Evolutionary conservation across 2,797 vertebrate species (phyloP), one percentile per base, ranked within the genome.

Genomic region (Arrhamphus sclerolepis): DNA sequence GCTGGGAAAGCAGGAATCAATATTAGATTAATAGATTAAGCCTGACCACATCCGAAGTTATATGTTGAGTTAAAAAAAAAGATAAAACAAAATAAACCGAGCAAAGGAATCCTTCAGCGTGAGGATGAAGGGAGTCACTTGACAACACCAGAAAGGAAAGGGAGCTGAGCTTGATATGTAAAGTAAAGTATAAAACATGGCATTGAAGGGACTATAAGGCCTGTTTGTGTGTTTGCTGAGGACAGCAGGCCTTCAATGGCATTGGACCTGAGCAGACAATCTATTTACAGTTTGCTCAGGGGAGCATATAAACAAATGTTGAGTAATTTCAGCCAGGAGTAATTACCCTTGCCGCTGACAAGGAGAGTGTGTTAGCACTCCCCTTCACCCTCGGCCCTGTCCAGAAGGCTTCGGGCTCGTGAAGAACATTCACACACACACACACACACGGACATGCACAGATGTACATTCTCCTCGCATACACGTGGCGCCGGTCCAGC

Each of bases 311-410:
- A 98, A 97, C 96, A 98, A 97, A 98, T 98, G 96, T 96, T 96
- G 96, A 96, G 96, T 97, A 97, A 98, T 97, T 96, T 96, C 96
- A 97, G 96, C 96, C 96, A 98, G 96, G 95, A 97, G 96, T 97
- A 98, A 98, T 97, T 98, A 98, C 96, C 96, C 96, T 98, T 97
- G 95, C 94, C 94, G 94, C 93, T 96, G 95, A 96, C 95, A 98
- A 97, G 96, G 96, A 96, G 95, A 98, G 93, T 93, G 95, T 93
- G 95, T 96, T 94, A 95, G 95, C 94, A 91, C 94, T 97, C 95
- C 95, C 96, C 96, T 97, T 98, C 95, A 98, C 95, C 96, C 95
- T 93, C 94, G 95, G 95, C 95, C 95, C 93, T 94, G 95, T 94
- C 95, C 95, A 97, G 96, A 97, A 96, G 95, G 95, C 95, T 94